Base-by-base conservation (phyloP, 2,797 vertebrate genomes). In the Eurystomus glaucurus region DNA sequence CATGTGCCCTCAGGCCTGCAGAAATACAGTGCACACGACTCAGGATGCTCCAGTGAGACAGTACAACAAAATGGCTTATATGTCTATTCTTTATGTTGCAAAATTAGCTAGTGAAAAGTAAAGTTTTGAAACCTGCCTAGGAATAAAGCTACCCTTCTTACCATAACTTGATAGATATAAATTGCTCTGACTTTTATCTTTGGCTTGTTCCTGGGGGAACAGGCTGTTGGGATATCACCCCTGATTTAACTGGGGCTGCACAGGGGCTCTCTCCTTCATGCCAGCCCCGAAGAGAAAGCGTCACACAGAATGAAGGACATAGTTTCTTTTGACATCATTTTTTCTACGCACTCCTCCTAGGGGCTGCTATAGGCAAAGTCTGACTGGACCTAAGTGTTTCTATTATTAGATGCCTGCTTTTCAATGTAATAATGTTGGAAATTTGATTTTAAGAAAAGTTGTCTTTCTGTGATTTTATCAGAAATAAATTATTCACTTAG, bases 11-110 rank as follows among this genome's bases (percentile, higher is more conserved):
- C 11, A 31, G 60, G 28, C 17, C 55, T 54, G 37, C 28, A 64
- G 41, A 65, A 86, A 51, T 2, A 18, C 0, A 55, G 4, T 11
- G n/a, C 7, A 4, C 17, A 2, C 1, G 10, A 41, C 11, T 21
- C 31, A 8, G 33, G 51, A 26, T 46, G n/a, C 23, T 71, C n/a
- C 16, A 19, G 57, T 2, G 45, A 81, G 51, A 54, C 22, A n/a
- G 31, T 19, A 45, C 18, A 75, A 45, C 8, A 54, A 68, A 84
- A 90, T 3, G 4, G 4, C 23, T 64, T 23, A 46, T n/a, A 17
- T 10, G 20, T 52, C 45, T 75, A 4, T n/a, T 37, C 29, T 64
- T 64, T 25, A 60, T 31, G 19, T 8, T 51, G 10, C 26, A 57
- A 72, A 68, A 68, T 48, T 28, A 79, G 10, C 14, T 35, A 64